phyloP scores from a whole-genome alignment of 1,140 invertebrate genomes.

The Periplaneta americana region DNA sequence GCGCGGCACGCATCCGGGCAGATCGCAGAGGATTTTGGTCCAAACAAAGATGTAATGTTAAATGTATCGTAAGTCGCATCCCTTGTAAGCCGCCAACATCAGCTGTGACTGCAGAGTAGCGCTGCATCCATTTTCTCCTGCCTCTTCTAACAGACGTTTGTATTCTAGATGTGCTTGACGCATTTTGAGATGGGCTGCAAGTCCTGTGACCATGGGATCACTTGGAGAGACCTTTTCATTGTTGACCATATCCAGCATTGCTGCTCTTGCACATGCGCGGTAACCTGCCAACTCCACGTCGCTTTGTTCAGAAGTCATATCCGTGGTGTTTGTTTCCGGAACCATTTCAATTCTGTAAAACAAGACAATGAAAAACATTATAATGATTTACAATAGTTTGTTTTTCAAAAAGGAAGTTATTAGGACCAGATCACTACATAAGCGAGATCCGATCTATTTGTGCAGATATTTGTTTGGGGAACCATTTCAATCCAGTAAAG shows the following conservation, averaged over 20 bases:
- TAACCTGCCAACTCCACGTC: conserved; percentile 1
- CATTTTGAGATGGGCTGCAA: background rate
- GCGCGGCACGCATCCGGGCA: too few species aligned
- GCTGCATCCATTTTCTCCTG: background rate
- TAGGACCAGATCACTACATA: too few species aligned
- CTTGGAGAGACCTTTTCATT: background rate
- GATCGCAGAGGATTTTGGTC: too few species aligned
- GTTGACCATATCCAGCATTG: background rate
- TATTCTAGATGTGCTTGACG: background rate
- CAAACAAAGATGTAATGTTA: too few species aligned
- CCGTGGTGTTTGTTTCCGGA: background rate
- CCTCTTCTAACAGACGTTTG: background rate
- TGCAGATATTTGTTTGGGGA: too few species aligned
- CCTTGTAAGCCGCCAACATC: background rate
- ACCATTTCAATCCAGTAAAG: too few species aligned
- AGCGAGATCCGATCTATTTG: too few species aligned
- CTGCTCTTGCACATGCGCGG: background rate
- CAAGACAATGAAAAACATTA: too few species aligned
- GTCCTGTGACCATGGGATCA: background rate
- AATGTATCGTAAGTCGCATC: background rate
- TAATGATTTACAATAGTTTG: too few species aligned
- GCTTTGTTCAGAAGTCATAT: background rate
- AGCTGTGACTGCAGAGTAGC: background rate
- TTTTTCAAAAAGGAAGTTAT: too few species aligned
- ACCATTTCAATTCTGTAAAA: background rate